Percentiles rank a stretch among this genome's conserved stretches.
Conservation (phyloP, 2,113 vertebrate genomes). For the Limnothrissa miodon region DNA sequence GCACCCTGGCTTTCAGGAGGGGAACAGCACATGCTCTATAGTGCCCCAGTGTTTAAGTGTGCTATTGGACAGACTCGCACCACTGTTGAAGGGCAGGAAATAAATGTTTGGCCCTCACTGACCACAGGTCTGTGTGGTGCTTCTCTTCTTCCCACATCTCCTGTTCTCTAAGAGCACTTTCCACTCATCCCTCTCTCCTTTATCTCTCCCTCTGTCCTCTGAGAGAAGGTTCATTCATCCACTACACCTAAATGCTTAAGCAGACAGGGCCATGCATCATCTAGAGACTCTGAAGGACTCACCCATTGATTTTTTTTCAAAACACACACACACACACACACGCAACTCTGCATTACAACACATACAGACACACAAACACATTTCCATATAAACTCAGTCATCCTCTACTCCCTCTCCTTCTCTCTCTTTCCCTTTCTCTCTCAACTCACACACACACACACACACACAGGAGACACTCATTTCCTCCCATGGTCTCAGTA, state of each 20-base stretch:
- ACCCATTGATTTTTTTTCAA: constrained; percentile 23
- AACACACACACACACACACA: background rate
- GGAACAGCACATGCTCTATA: background rate
- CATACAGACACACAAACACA: background rate
- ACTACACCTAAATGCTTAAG: constrained; percentile 11
- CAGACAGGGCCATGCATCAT: constrained; percentile 26
- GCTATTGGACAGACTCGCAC: background rate
- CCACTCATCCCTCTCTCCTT: constrained; percentile 19
- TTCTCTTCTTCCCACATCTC: background rate
- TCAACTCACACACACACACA: background rate
- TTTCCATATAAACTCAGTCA: background rate
- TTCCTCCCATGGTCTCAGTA: background rate
- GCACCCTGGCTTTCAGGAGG: background rate
- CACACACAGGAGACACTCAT: background rate
- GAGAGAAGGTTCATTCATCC: constrained; percentile 9
- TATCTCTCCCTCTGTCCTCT: background rate
- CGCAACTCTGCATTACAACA: background rate
- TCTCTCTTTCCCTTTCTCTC: background rate
- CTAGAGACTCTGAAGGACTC: constrained; percentile 16
- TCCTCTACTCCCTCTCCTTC: background rate
- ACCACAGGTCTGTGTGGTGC: background rate
- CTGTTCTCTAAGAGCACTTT: background rate
- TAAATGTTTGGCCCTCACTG: background rate
- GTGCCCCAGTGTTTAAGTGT: background rate
- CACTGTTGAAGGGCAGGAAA: background rate